Evolutionary conservation across 2,113 vertebrate species (phyloP).

Genomic region (Sorex fumeus): DNA sequence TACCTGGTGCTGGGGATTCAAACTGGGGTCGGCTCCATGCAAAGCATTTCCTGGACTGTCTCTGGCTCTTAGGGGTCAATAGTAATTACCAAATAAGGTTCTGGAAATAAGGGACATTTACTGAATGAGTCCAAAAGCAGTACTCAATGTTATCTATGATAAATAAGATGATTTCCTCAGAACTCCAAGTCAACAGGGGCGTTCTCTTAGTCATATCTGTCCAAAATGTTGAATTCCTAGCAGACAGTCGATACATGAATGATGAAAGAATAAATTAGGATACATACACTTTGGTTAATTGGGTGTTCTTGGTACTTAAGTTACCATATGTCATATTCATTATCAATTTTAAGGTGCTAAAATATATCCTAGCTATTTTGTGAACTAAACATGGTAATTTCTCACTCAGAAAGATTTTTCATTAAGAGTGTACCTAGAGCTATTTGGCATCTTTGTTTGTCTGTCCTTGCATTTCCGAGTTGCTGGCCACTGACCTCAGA

Average conservation of each 20-base stretch:
- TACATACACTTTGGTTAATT: background rate
- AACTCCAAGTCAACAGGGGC: background rate
- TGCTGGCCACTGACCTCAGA: background rate
- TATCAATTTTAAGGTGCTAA: slow-evolving; percentile 16
- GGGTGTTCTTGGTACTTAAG: background rate
- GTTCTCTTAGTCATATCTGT: slow-evolving; percentile 9
- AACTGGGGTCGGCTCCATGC: too few relatives aligned
- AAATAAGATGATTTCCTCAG: background rate
- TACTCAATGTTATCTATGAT: background rate
- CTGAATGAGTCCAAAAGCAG: background rate
- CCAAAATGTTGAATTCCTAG: background rate
- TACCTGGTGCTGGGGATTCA: too few relatives aligned
- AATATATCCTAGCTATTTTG: slow-evolving; percentile 8
- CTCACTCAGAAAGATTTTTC: slow-evolving; percentile 12
- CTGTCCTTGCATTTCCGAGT: background rate
- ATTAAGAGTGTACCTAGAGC: background rate
- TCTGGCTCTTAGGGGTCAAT: too few relatives aligned
- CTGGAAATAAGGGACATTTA: too few relatives aligned
- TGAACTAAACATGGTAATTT: background rate
- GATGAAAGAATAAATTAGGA: background rate
- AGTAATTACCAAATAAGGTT: too few relatives aligned
- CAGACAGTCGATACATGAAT: background rate
- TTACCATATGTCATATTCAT: background rate
- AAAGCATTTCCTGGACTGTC: too few relatives aligned
- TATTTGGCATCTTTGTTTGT: background rate